Percentiles rank a stretch among this genome's conserved stretches.
These are phyloP conservation scores for Ferdinandea cuprea DNA, from an alignment of 2,888 invertebrate species.

Conservation along the genomic window DNA sequence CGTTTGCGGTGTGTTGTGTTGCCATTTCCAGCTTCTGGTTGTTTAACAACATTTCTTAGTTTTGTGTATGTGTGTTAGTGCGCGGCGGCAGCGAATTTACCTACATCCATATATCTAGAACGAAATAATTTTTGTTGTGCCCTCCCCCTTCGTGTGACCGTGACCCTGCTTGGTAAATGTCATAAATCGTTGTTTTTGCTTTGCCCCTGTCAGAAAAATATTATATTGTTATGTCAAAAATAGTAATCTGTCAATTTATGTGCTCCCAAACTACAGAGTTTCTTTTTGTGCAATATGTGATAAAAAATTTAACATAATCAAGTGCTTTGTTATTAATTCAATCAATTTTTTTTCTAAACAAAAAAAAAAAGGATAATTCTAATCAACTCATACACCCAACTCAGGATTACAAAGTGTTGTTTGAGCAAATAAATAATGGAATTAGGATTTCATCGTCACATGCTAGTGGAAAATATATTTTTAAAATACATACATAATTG, in stretches of 20 bases:
- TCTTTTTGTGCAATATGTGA: conserved; percentile 24
- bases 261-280: no score
- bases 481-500: conserved; percentile 7
- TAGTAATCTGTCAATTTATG: no score
- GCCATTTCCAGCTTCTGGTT: not conserved
- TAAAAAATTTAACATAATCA: conserved; percentile 32
- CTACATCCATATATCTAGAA: no score
- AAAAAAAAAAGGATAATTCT: conserved; percentile 1
- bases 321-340: conserved; percentile 53
- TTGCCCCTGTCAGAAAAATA: conserved; percentile 3
- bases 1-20: conserved; percentile 11
- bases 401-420: conserved; percentile 73
- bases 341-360: not conserved
- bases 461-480: conserved; percentile 26
- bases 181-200: conserved; percentile 6
- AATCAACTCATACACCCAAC: conserved; percentile 64
- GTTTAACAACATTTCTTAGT: not conserved
- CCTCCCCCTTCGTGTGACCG: conserved; percentile 1
- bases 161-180: conserved; percentile 31
- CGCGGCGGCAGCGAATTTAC: no score
- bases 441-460: conserved; percentile 39
- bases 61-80: not conserved
- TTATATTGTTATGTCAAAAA: no score
- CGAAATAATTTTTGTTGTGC: conserved; percentile 2
- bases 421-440: conserved; percentile 41